Percentiles rank a stretch among this genome's conserved stretches.
phyloP scores from a whole-genome alignment of 2,888 invertebrate species.

The Drosophila austrosaltans region DNA sequence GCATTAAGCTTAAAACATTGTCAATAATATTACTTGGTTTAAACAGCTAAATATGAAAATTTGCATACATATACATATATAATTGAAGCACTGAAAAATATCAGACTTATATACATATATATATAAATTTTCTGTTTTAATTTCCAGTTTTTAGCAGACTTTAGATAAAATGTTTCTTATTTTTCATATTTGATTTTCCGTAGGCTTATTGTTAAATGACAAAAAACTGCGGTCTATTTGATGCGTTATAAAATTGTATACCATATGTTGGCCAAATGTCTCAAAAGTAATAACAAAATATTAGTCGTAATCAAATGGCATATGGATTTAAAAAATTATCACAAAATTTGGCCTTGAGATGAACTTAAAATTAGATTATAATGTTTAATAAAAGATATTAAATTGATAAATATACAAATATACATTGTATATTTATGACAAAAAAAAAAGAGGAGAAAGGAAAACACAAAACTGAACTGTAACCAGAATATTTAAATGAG shows the following conservation, averaged over 20 bases:
- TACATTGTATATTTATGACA: too few relatives aligned
- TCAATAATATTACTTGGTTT: too few relatives aligned
- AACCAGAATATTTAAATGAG: conserved; percentile 31
- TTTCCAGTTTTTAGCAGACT: too few relatives aligned
- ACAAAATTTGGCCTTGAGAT: background rate
- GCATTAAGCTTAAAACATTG: too few relatives aligned
- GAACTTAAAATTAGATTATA: background rate
- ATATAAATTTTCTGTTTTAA: too few relatives aligned
- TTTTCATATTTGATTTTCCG: background rate
- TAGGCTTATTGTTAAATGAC: background rate
- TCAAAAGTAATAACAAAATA: background rate
- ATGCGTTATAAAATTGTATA: background rate
- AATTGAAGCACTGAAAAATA: too few relatives aligned
- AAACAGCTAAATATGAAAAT: too few relatives aligned
- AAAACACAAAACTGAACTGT: background rate
- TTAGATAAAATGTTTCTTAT: too few relatives aligned
- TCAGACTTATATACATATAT: too few relatives aligned
- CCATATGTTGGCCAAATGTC: conserved; percentile 7
- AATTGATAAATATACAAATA: too few relatives aligned
- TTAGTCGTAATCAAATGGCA: conserved; percentile 3
- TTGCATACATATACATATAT: too few relatives aligned
- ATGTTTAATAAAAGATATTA: background rate
- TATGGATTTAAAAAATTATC: background rate
- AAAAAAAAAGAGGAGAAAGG: background rate
- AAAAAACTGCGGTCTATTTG: background rate